phyloP scores from a whole-genome alignment of 1,140 invertebrate species.

The Tetramorium alpestre region DNA sequence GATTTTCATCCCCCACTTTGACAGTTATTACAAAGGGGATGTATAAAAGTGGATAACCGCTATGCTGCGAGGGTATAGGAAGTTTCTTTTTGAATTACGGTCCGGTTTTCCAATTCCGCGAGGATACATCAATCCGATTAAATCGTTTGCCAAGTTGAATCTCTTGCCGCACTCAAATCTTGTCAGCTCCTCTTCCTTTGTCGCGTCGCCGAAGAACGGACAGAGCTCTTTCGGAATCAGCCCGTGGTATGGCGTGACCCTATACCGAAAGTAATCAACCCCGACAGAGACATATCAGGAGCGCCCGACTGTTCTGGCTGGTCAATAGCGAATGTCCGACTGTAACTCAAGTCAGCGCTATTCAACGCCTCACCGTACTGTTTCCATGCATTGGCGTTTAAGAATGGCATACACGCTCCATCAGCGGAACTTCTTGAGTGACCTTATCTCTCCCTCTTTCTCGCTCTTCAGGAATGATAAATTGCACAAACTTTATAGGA shows the following conservation, averaged over 20 bases:
- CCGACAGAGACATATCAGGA: constrained; percentile 56
- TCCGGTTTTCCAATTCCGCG: constrained; percentile 24
- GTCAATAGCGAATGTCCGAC: constrained; percentile 48
- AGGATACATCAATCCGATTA: constrained; percentile 50
- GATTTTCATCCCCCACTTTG: constrained; percentile 2
- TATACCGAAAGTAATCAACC: constrained; percentile 57
- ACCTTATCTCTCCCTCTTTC: constrained; percentile 7
- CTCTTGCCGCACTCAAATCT: constrained; percentile 38
- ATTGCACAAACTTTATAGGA: constrained; percentile 10
- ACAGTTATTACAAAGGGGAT: constrained; percentile 15
- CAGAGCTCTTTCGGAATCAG: constrained; percentile 39
- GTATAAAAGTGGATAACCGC: constrained; percentile 13
- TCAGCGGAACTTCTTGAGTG: constrained; percentile 17
- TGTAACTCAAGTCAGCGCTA: constrained; percentile 44
- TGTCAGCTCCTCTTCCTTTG: constrained; percentile 43
- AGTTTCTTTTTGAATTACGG: constrained; percentile 1
- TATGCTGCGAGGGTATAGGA: background rate
- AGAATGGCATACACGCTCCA: constrained; percentile 36
- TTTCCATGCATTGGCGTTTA: constrained; percentile 55
- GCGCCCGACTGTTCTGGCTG: constrained; percentile 32
- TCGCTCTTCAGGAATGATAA: background rate
- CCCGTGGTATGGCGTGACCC: constrained; percentile 17
- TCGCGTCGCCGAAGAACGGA: constrained; percentile 40
- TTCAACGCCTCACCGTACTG: constrained; percentile 28
- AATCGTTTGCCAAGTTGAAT: constrained; percentile 56